Evolutionary conservation across 2,888 invertebrate species (phyloP).

Genomic region (Platypus cylindrus): DNA sequence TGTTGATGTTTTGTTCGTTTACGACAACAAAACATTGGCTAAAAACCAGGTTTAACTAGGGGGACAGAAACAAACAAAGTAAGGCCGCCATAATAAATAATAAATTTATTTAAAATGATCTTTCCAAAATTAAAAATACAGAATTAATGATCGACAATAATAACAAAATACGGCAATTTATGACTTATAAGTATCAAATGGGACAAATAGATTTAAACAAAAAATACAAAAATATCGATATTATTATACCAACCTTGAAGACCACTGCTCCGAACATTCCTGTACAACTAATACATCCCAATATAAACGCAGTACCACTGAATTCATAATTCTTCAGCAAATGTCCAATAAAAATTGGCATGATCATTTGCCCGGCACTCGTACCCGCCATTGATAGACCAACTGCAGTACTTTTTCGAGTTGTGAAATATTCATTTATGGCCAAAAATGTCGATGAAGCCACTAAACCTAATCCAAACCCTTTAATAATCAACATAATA

Average conservation of each 20-base stretch:
- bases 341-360: constrained; percentile 57
- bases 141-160: not conserved
- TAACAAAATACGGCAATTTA: constrained; percentile 2
- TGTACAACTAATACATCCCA: constrained; percentile 49
- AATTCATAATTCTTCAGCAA: constrained; percentile 53
- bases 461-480: constrained; percentile 56
- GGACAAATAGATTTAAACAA: not conserved
- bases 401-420: constrained; percentile 56
- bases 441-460: constrained; percentile 59
- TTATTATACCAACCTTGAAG: constrained; percentile 38
- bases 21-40: constrained; percentile 21
- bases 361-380: constrained; percentile 59
- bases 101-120: not conserved
- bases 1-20: constrained; percentile 4
- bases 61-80: constrained; percentile 1
- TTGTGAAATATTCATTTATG: constrained; percentile 57
- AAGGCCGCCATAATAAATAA: constrained; percentile 5
- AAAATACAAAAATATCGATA: not conserved
- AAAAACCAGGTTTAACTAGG: constrained; percentile 6
- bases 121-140: not conserved
- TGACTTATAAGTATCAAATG: no score
- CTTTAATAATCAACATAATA: no score
- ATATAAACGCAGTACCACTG: constrained; percentile 47
- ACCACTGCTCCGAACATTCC: constrained; percentile 39
- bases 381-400: constrained; percentile 65